Evolutionary conservation across 2,888 invertebrate species (phyloP).

Genomic region (Sepioteuthis lessoniana): DNA sequence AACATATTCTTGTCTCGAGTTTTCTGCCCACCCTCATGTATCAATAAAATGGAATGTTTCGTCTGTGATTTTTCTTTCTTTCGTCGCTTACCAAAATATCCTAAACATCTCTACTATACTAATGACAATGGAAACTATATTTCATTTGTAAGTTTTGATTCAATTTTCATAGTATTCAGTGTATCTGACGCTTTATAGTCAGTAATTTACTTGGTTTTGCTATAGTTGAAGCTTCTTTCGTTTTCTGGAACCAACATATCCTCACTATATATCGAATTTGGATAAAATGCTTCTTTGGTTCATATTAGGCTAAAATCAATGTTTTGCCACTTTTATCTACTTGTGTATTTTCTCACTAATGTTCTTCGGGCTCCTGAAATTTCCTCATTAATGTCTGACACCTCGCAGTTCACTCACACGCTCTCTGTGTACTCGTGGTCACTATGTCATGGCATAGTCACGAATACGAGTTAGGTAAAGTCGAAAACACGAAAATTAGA

Average conservation of each 20-base stretch:
- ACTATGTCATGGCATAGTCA: not conserved
- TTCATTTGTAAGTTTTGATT: too few relatives aligned
- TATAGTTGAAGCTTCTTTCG: not conserved
- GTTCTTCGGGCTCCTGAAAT: not conserved
- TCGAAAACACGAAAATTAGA: not conserved
- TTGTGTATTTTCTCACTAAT: not conserved
- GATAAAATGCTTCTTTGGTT: not conserved
- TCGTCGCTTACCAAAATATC: too few relatives aligned
- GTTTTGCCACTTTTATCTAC: not conserved
- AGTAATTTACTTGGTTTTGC: too few relatives aligned
- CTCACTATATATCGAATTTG: not conserved
- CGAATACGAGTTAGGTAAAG: not conserved
- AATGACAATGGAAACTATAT: too few relatives aligned
- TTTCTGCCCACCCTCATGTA: too few relatives aligned
- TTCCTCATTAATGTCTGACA: not conserved
- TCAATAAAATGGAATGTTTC: too few relatives aligned
- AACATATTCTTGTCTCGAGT: too few relatives aligned
- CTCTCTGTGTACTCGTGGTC: not conserved
- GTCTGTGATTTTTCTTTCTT: too few relatives aligned
- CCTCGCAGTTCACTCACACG: not conserved
- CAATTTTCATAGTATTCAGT: too few relatives aligned
- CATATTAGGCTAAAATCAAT: conserved; percentile 6
- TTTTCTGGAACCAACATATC: not conserved
- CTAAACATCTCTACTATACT: too few relatives aligned
- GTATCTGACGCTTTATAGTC: too few relatives aligned